Evolutionary conservation across 2,797 vertebrate species (phyloP), one percentile per base, ranked within the genome.

Genomic region (Sebastes variabilis): DNA sequence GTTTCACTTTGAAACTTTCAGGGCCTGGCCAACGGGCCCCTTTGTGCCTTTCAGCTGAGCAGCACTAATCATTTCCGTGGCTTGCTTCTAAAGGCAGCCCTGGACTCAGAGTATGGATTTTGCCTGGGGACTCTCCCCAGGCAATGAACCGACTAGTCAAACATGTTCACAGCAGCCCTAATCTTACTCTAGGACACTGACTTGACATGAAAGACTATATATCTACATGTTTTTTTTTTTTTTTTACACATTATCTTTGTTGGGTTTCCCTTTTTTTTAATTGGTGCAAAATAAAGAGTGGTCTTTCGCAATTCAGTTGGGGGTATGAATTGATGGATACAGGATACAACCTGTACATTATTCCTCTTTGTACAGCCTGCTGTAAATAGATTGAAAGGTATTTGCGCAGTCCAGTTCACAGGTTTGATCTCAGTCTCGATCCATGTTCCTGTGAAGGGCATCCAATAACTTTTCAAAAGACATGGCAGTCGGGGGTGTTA

Each of bases 111-210:
- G 93, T 93, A 96, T 93, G 95, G 95, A 96, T 95, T 95, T 97
- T 89, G 96, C 97, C 97, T 88, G 92, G 87, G 95, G 96, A 97
- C 94, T 93, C 88, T 97, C 97, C 96, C 95, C 92, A 91, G 97
- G 97, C 95, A 87, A 95, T 91, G 93, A 93, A 93, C 94, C 94
- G 95, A 94, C 94, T 91, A 95, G 87, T 94, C 94, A 95, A 95
- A 95, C 95, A 95, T 92, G 96, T 95, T 97, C 95, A 96, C 93
- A 96, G 96, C 95, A 94, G 91, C 90, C 89, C 94, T 96, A 95
- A 96, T 96, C 96, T 96, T 94, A 96, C 96, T 96, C 91, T 93
- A 94, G 95, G 96, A 97, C 95, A 96, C 84, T 85, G 84, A 85
- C 93, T 94, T 92, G 92, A 96, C 95, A 96, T 96, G 93, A 96